Evolutionary conservation across 2,797 vertebrate genomes (phyloP), one percentile per base, ranked within the genome.

Genomic region (Dipus sagitta): DNA sequence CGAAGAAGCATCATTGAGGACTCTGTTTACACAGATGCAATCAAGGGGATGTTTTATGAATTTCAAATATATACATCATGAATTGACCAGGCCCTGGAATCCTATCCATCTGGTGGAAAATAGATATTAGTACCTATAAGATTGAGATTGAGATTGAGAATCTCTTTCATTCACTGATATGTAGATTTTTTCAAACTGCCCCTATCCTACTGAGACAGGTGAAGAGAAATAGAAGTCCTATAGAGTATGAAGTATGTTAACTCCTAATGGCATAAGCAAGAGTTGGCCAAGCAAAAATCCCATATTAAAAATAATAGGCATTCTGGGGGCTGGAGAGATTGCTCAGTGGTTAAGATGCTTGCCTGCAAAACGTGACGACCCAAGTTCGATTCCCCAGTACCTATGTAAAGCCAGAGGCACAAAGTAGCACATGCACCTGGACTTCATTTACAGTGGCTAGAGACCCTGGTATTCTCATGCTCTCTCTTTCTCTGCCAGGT

Each of bases 1-100:
- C 93, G 95, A 97, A 95, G 95, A 97, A 97, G 97, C 96, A 97
- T 97, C 97, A 95, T 95, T 98, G 94, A 86, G 83, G 67, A 62
- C 42, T 65, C 91, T 62, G 92, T 94, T 96, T 90, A 92, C 94
- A 95, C 72, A 90, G 93, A 94, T 42, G 89, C 94, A 96, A 96
- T 93, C 95, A 96, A 96, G 78, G 47, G 47, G 91, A 94, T 2
- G 0, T 78, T 95, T 97, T 92, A 83, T 67, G 92, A 84, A 95
- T 93, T 93, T 91, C 95, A 91, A 91, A 96, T 87, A 88, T 94
- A 78, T 94, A 94, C 88, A 95, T 83, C 84, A 52, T 9, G 30
- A 74, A 74, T 42, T 87, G 91, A 79, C 91, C 93, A 92, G 93
- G 91, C 74, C 24, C 94, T 86, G 82, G 92, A 96, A 96, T 79